Evolutionary conservation across 2,888 invertebrate genomes (phyloP).

Genomic region (Neoitamus cyanurus): DNA sequence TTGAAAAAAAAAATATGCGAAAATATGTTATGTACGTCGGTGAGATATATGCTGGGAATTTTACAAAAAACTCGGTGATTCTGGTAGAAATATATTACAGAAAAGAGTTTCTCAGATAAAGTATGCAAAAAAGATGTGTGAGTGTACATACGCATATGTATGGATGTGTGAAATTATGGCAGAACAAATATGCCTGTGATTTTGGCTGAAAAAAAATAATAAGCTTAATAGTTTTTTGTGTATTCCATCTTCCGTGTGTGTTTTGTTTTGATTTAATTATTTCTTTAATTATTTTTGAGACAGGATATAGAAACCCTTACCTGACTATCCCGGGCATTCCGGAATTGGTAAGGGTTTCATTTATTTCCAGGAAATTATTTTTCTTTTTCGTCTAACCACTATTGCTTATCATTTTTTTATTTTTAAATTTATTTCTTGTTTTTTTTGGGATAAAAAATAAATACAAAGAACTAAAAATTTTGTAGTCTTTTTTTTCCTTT

Average conservation of each 20-base stretch:
- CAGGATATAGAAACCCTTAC: background rate
- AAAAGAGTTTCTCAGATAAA: background rate
- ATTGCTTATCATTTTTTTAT: background rate
- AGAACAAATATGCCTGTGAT: background rate
- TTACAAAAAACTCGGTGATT: background rate
- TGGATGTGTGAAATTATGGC: background rate
- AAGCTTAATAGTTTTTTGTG: background rate
- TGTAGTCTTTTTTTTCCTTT: background rate
- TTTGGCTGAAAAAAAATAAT: background rate
- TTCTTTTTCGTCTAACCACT: too few relatives aligned
- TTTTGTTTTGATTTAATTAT: background rate
- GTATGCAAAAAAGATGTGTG: background rate
- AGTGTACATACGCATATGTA: background rate
- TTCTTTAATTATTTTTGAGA: background rate
- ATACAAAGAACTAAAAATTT: background rate
- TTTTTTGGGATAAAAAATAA: constrained; percentile 5
- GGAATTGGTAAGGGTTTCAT: background rate
- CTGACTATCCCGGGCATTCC: background rate
- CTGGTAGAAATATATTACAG: background rate
- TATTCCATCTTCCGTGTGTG: background rate
- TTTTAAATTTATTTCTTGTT: background rate
- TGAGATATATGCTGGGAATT: background rate
- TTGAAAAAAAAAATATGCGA: too few relatives aligned
- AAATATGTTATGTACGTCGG: background rate
- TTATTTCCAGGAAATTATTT: too few relatives aligned